phyloP scores from a whole-genome alignment of 2,797 vertebrate species.

The Karalla daura region DNA sequence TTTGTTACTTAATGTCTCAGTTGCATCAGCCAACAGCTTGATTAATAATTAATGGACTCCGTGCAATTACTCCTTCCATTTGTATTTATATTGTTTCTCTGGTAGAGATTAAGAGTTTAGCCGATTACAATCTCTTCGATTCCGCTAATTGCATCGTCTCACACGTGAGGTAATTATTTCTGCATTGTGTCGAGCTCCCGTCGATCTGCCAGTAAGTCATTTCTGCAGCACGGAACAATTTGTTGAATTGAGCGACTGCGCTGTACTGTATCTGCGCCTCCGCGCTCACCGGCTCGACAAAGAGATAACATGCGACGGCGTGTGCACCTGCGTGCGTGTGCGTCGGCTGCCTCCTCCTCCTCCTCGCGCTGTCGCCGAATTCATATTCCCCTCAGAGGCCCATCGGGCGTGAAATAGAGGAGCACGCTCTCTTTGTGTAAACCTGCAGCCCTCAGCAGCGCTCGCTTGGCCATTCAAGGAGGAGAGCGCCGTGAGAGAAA shows the following conservation, averaged over 20 bases:
- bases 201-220: slow-evolving; percentile 21
- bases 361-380: neutral
- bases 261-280: slow-evolving; percentile 24
- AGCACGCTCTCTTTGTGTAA: slow-evolving; percentile 45
- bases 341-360: neutral
- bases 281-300: slow-evolving; percentile 25
- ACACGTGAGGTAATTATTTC: slow-evolving; percentile 55
- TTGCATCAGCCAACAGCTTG: slow-evolving; percentile 40
- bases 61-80: slow-evolving; percentile 42
- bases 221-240: slow-evolving; percentile 32
- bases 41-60: slow-evolving; percentile 50
- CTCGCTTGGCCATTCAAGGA: slow-evolving; percentile 3
- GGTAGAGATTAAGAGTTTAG: slow-evolving; percentile 60
- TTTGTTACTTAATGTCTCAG: slow-evolving; percentile 40
- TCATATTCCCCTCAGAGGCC: slow-evolving; percentile 35
- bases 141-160: slow-evolving; percentile 55
- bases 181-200: slow-evolving; percentile 23
- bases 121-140: slow-evolving; percentile 62
- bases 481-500: neutral
- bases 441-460: slow-evolving; percentile 41
- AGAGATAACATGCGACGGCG: slow-evolving; percentile 10
- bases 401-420: slow-evolving; percentile 39
- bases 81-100: slow-evolving; percentile 51
- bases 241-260: slow-evolving; percentile 36
- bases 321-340: neutral